These are phyloP conservation scores for Hemiprocne comata DNA, from an alignment of 2,113 vertebrate species.

Conservation along the genomic window DNA sequence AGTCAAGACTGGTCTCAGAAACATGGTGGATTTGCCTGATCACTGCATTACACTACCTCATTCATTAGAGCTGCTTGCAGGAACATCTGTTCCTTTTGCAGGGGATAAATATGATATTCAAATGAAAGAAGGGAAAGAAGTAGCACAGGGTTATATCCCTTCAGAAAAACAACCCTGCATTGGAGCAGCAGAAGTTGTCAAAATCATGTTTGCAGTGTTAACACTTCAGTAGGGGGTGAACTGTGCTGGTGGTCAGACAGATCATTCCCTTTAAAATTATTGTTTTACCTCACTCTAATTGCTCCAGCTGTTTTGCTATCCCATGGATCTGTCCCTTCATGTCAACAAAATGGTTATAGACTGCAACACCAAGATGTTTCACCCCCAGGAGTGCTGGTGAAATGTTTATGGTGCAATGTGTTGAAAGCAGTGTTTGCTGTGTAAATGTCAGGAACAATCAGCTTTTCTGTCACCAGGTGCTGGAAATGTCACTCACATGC, in stretches of 20 bases:
- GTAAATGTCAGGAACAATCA: slow-evolving; percentile 43
- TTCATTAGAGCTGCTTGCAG: background rate
- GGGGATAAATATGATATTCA: background rate
- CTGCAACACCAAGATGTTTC: slow-evolving; percentile 47
- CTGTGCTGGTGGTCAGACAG: background rate
- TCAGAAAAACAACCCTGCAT: background rate
- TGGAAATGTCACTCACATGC: background rate
- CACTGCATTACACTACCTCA: background rate
- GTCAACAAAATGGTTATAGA: slow-evolving; percentile 60
- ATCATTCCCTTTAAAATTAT: slow-evolving; percentile 51
- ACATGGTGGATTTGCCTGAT: background rate
- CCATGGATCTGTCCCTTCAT: slow-evolving; percentile 43
- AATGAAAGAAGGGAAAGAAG: background rate
- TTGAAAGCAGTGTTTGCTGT: slow-evolving; percentile 44
- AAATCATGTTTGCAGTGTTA: background rate
- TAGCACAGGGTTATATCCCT: background rate
- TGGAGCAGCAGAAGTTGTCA: background rate
- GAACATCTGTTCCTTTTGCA: background rate
- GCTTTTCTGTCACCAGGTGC: background rate
- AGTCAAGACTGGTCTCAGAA: background rate
- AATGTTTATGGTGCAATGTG: background rate
- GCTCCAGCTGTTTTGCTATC: slow-evolving; percentile 37
- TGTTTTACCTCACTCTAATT: slow-evolving; percentile 58
- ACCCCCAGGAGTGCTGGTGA: slow-evolving; percentile 11
- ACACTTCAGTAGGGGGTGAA: background rate